Evolutionary conservation across 2,797 vertebrate species (phyloP).

Genomic region (Enteromius viviparus): DNA sequence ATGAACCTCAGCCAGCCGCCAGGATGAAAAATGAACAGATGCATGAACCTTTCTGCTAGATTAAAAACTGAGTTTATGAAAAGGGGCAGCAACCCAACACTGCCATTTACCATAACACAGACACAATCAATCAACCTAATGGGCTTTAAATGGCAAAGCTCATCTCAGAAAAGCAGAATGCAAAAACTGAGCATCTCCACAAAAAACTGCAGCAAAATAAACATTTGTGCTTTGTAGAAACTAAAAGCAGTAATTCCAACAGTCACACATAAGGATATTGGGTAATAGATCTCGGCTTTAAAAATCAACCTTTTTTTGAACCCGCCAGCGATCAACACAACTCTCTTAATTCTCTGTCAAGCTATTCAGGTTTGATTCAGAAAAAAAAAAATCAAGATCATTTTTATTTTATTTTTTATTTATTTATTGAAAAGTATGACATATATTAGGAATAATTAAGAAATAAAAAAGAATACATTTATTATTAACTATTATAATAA

Average conservation of each 20-base stretch:
- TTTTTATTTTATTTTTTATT: too few species aligned
- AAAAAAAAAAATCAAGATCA: background rate
- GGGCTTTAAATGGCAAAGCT: conserved; percentile 58
- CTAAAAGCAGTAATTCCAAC: background rate
- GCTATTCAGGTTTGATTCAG: background rate
- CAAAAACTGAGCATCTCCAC: background rate
- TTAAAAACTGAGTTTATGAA: conserved; percentile 59
- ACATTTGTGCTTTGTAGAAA: conserved; percentile 3
- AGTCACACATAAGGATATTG: background rate
- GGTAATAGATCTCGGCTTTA: conserved; percentile 17
- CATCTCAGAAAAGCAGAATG: conserved; percentile 40
- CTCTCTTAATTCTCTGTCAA: background rate
- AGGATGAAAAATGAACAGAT: conserved; percentile 47
- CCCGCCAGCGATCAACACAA: background rate
- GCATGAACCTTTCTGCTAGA: conserved; percentile 56
- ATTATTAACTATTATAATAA: background rate
- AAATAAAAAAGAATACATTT: background rate
- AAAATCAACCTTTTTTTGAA: conserved; percentile 19
- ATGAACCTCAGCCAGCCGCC: conserved; percentile 44
- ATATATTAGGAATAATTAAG: too few species aligned
- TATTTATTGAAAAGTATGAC: background rate
- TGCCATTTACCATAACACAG: conserved; percentile 46
- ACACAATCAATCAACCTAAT: conserved; percentile 60
- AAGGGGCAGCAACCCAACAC: conserved; percentile 51
- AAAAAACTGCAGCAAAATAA: conserved; percentile 5